Conservation (phyloP, 2,797 vertebrate species). For the Galagoides demidoff region DNA sequence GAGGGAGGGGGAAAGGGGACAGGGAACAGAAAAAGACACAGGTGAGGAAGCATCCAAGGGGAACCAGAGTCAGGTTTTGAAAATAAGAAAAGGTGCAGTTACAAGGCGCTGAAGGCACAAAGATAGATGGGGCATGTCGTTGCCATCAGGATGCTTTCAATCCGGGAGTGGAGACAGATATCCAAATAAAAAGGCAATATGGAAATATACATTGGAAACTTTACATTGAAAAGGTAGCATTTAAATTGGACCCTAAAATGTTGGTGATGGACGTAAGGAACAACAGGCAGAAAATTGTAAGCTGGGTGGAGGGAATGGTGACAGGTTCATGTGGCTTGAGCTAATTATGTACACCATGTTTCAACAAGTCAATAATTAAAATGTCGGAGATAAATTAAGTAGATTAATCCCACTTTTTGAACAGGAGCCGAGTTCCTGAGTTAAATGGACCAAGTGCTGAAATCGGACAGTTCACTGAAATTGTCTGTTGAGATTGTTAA, state of each 20-base stretch:
- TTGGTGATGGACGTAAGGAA: too few species aligned
- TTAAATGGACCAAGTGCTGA: neutral
- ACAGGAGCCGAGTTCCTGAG: neutral
- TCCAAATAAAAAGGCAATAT: neutral
- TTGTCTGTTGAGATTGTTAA: neutral
- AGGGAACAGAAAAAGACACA: neutral
- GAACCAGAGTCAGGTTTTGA: neutral
- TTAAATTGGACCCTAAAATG: neutral
- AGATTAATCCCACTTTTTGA: neutral
- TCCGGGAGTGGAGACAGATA: neutral
- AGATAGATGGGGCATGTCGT: neutral
- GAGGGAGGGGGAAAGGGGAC: neutral
- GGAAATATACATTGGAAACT: slow-evolving; percentile 2
- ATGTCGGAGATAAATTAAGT: neutral
- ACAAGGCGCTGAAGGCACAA: neutral
- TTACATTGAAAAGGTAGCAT: neutral
- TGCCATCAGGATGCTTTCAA: neutral
- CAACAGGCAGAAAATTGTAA: neutral
- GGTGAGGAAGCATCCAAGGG: neutral
- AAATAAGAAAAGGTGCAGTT: neutral
- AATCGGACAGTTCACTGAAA: neutral
- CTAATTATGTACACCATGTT: neutral
- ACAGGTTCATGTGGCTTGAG: neutral
- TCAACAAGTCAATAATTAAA: neutral
- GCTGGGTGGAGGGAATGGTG: neutral